Conservation (phyloP, 2,113 vertebrate genomes). For the Zosterops lateralis region DNA sequence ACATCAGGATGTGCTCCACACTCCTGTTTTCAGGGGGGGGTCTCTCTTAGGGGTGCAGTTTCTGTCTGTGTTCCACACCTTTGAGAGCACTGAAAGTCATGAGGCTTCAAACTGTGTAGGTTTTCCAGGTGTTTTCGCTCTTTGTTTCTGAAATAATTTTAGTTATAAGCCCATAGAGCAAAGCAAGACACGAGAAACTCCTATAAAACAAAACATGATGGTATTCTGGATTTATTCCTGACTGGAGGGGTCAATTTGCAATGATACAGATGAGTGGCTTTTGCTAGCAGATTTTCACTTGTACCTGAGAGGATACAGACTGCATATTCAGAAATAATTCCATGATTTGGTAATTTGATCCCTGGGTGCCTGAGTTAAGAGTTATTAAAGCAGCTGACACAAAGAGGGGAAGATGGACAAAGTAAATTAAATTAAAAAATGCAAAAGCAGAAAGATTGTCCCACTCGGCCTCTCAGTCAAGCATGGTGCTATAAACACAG, state of each 20-base stretch:
- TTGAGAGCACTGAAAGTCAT: neutral
- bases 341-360: neutral
- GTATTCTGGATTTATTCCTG: neutral
- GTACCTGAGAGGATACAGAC: neutral
- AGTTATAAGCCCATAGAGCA: neutral
- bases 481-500: neutral
- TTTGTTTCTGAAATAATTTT: neutral
- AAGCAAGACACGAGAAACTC: neutral
- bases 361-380: neutral
- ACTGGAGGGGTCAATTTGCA: neutral
- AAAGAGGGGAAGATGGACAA: neutral
- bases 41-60: neutral
- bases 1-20: neutral
- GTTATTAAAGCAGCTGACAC: neutral
- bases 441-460: neutral
- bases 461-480: fast-evolving
- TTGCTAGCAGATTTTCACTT: neutral
- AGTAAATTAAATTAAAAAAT: neutral
- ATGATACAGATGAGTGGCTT: neutral
- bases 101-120: neutral
- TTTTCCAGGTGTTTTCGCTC: neutral
- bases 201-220: neutral
- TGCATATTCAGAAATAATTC: constrained; percentile 13
- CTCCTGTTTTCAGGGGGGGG: neutral
- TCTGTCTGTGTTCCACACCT: neutral